These are phyloP conservation scores for Eledone cirrhosa DNA, from an alignment of 2,888 invertebrate species.

Conservation along the genomic window DNA sequence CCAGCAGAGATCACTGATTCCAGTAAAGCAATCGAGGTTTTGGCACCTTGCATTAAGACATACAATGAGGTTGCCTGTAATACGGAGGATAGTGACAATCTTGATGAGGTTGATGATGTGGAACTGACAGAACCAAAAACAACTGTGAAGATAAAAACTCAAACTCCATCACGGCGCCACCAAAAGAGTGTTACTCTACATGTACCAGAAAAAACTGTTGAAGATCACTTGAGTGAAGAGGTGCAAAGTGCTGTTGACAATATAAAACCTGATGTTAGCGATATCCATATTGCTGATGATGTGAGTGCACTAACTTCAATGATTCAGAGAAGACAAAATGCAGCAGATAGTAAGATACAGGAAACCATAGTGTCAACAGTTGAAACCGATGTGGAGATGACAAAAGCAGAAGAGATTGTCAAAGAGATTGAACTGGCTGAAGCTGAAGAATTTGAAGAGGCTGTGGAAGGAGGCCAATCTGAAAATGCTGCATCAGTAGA, in stretches of 20 bases:
- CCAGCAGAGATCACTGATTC: too few relatives aligned
- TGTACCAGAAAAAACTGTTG: neutral
- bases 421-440: conserved; percentile 15
- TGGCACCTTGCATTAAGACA: neutral
- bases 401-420: neutral
- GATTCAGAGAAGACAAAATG: conserved; percentile 12
- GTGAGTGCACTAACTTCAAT: neutral
- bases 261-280: neutral
- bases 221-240: conserved; percentile 1
- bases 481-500: too few relatives aligned
- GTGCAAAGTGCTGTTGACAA: conserved; percentile 20
- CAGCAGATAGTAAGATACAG: neutral
- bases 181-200: neutral
- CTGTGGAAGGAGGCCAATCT: neutral
- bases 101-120: conserved; percentile 15
- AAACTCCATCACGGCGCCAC: neutral
- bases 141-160: neutral
- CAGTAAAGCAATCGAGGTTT: too few relatives aligned
- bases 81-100: neutral
- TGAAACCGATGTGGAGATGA: too few relatives aligned
- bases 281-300: conserved; percentile 14
- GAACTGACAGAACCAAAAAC: neutral
- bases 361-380: neutral
- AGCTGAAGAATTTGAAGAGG: conserved; percentile 6
- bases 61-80: conserved; percentile 23